Evolutionary conservation across 2,797 vertebrate species (phyloP).

Genomic region (Psittacula echo): DNA sequence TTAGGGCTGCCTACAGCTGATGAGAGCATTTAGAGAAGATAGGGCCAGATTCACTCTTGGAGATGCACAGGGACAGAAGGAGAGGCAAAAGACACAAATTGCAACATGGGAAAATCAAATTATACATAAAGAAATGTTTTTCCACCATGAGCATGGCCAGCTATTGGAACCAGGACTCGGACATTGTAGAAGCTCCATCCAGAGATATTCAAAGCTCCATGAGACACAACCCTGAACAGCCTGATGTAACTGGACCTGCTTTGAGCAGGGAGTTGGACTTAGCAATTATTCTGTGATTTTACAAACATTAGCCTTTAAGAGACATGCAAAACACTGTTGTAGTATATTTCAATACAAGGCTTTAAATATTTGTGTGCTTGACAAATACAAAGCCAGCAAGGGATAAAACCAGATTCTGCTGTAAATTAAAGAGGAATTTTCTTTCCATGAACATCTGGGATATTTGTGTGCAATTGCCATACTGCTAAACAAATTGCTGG

Average conservation of each 20-base stretch:
- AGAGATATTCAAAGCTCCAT: neutral
- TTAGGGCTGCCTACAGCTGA: neutral
- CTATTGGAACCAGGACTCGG: neutral
- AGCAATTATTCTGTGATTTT: neutral
- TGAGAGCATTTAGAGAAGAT: neutral
- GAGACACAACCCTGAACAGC: neutral
- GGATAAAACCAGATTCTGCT: conserved; percentile 50
- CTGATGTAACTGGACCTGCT: neutral
- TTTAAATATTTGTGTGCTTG: neutral
- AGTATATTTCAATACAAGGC: neutral
- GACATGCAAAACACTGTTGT: neutral
- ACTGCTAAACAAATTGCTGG: conserved; percentile 61
- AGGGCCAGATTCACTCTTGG: neutral
- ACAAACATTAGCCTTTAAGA: neutral
- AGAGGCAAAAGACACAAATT: neutral
- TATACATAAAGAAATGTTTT: neutral
- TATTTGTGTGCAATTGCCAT: neutral
- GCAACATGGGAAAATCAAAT: neutral
- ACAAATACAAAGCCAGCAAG: conserved; percentile 38
- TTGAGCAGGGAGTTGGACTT: neutral
- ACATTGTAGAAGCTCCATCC: neutral
- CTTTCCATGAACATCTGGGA: conserved; percentile 61
- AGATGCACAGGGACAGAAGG: neutral
- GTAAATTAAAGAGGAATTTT: conserved; percentile 50
- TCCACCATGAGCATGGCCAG: neutral